phyloP scores from a whole-genome alignment of 1,140 invertebrate genomes.

The Ooceraea biroi region DNA sequence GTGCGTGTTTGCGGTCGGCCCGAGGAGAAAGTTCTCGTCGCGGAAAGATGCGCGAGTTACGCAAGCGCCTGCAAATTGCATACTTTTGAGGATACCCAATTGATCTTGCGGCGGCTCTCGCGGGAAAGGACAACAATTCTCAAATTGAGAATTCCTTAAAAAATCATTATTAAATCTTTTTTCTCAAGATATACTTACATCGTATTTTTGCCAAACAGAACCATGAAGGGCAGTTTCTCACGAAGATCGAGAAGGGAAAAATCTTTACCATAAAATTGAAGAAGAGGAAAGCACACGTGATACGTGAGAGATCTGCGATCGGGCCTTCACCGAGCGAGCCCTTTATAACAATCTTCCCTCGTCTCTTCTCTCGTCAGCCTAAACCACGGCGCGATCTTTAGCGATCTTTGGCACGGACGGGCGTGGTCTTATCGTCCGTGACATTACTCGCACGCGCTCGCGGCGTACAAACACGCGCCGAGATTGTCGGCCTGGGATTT shows the following conservation, averaged over 20 bases:
- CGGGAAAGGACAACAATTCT: background rate
- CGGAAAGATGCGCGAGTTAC: slow-evolving; percentile 31
- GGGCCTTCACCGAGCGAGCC: background rate
- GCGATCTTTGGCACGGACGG: background rate
- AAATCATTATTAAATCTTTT: no score
- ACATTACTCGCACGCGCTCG: slow-evolving; percentile 49
- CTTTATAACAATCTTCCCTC: background rate
- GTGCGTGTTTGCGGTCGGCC: slow-evolving; percentile 4
- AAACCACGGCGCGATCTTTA: slow-evolving; percentile 22
- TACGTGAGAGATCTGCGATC: background rate
- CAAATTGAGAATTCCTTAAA: no score
- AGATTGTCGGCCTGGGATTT: slow-evolving; percentile 25
- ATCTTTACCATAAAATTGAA: background rate
- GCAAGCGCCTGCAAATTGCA: slow-evolving; percentile 21
- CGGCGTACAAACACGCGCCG: background rate
- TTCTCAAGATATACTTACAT: no score
- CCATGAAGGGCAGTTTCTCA: no score
- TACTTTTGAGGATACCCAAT: background rate
- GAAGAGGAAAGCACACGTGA: background rate
- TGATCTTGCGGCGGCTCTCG: background rate
- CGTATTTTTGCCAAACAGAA: no score
- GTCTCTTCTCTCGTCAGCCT: background rate
- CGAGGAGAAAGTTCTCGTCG: slow-evolving; percentile 41
- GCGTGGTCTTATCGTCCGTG: slow-evolving; percentile 59
- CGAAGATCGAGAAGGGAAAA: background rate